Evolutionary conservation across 2,797 vertebrate species (phyloP).

Genomic region (Myoxocephalus aenaeus): DNA sequence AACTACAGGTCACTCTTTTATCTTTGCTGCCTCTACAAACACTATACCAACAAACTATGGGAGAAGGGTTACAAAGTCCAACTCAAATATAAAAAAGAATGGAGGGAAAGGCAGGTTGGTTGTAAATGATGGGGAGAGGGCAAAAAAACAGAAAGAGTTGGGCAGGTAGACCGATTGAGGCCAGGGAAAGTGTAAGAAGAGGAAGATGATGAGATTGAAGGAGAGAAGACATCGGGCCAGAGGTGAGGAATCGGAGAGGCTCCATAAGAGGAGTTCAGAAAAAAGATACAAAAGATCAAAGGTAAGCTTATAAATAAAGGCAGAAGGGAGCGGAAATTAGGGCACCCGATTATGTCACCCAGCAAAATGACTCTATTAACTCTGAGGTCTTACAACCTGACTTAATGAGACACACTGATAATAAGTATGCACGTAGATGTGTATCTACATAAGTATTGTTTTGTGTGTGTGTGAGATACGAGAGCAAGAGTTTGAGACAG

Average conservation of each 20-base stretch:
- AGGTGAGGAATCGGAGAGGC: background rate
- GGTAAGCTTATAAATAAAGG: conserved; percentile 12
- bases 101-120: background rate
- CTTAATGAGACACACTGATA: conserved; percentile 39
- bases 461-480: background rate
- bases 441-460: background rate
- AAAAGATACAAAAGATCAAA: background rate
- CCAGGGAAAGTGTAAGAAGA: background rate
- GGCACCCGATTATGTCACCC: conserved; percentile 46
- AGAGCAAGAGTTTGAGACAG: background rate
- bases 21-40: background rate
- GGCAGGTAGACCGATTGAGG: background rate
- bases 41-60: too few relatives aligned
- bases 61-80: background rate
- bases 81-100: background rate
- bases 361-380: conserved; percentile 52
- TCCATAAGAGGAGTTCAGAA: background rate
- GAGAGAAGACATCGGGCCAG: background rate
- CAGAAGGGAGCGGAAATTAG: conserved; percentile 11
- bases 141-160: background rate
- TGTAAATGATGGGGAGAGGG: background rate
- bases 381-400: conserved; percentile 35
- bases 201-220: background rate
- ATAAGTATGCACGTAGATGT: conserved; percentile 11
- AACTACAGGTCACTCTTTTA: background rate